A percentile compares a stretch with the other conserved stretches of the same genome.
Evolutionary conservation across 2,888 invertebrate species (phyloP).

Genomic region (Eupithecia dodoneata): DNA sequence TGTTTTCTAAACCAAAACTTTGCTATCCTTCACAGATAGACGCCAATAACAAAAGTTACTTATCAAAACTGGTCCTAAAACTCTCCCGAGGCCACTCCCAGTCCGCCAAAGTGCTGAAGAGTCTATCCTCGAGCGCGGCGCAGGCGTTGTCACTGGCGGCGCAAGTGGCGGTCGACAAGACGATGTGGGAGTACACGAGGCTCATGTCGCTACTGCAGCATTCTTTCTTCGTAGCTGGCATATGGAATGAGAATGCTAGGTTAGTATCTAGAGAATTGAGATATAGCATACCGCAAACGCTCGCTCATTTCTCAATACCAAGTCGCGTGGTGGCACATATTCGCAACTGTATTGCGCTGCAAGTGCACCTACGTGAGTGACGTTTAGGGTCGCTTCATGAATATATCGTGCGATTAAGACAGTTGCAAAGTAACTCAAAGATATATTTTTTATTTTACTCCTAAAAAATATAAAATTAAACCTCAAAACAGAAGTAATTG

Average conservation of each 20-base stretch:
- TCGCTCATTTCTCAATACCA: too few species aligned
- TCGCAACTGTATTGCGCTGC: too few species aligned
- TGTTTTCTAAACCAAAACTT: neutral
- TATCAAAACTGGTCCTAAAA: conserved; percentile 76
- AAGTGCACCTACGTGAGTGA: too few species aligned
- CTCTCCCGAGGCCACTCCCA: conserved; percentile 78
- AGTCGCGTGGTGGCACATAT: too few species aligned
- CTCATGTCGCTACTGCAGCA: conserved; percentile 77
- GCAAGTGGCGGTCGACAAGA: conserved; percentile 76
- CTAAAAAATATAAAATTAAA: too few species aligned
- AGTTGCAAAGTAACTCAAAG: too few species aligned
- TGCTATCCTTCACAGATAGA: conserved; percentile 67
- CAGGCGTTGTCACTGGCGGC: conserved; percentile 75
- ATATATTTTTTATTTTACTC: too few species aligned
- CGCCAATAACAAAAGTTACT: conserved; percentile 76
- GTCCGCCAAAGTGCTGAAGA: conserved; percentile 71
- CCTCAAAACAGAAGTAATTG: too few species aligned
- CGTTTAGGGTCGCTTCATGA: too few species aligned
- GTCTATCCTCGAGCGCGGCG: conserved; percentile 68
- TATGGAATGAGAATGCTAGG: conserved; percentile 77
- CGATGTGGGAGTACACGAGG: conserved; percentile 78
- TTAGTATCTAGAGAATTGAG: conserved; percentile 39
- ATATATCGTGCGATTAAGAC: too few species aligned
- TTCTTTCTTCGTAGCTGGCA: conserved; percentile 76
- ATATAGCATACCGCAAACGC: too few species aligned